These are phyloP conservation scores for Idris sp. DNA, from an alignment of 1,140 invertebrate species.

Conservation along the genomic window DNA sequence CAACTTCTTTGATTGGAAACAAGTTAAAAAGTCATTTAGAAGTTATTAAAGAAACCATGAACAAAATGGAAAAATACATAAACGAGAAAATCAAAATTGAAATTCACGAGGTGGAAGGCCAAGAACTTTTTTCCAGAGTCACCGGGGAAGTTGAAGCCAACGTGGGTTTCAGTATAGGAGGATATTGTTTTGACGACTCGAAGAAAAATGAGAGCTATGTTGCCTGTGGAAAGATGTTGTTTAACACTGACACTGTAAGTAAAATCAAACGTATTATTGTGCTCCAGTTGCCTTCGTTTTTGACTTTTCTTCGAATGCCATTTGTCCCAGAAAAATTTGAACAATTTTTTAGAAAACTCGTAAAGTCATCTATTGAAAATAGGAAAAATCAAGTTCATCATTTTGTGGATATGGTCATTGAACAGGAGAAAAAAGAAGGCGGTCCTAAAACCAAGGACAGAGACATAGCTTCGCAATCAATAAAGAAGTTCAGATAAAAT, in stretches of 20 bases:
- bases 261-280: conserved; percentile 2
- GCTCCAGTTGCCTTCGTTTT: conserved; percentile 16
- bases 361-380: neutral
- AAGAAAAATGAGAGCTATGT: conserved; percentile 26
- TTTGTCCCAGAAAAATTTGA: conserved; percentile 28
- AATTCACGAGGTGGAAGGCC: conserved; percentile 61
- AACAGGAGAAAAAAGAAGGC: conserved; percentile 30
- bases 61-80: conserved; percentile 49
- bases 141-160: conserved; percentile 50
- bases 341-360: conserved; percentile 6
- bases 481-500: conserved; percentile 45
- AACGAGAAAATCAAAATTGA: conserved; percentile 28
- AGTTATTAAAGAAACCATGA: conserved; percentile 6
- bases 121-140: conserved; percentile 58
- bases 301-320: neutral
- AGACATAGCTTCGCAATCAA: conserved; percentile 1
- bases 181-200: conserved; percentile 52
- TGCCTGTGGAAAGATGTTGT: conserved; percentile 26
- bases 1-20: conserved; percentile 43
- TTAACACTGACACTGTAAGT: conserved; percentile 1
- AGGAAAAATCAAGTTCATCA: neutral
- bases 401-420: conserved; percentile 42
- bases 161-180: conserved; percentile 54
- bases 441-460: neutral
- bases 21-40: conserved; percentile 49